phyloP scores from a whole-genome alignment of 2,797 vertebrate genomes.

The Acridotheres tristis region DNA sequence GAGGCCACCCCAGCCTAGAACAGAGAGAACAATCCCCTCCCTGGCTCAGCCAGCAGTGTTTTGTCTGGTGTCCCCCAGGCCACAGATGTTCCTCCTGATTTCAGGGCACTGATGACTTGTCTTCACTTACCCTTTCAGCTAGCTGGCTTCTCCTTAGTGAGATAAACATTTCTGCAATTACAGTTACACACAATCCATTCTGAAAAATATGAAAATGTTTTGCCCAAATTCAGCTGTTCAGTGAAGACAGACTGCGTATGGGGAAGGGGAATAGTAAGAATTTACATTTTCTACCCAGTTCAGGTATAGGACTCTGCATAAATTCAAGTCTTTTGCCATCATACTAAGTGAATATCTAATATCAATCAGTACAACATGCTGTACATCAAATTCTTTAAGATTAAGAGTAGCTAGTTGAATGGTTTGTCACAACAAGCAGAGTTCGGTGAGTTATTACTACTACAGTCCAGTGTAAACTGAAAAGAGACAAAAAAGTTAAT shows the following conservation, averaged over 20 bases:
- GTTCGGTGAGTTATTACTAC: not conserved
- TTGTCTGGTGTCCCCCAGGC: too few relatives aligned
- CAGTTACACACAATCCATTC: accelerated
- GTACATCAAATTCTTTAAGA: not conserved
- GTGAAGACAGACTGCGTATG: not conserved
- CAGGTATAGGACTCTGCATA: not conserved
- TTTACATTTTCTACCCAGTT: not conserved
- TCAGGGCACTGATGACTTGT: not conserved
- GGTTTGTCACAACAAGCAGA: not conserved
- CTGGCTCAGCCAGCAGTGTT: not conserved
- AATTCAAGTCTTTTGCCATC: not conserved
- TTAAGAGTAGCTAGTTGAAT: not conserved
- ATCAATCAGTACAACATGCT: not conserved
- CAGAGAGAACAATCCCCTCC: not conserved
- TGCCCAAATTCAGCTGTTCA: not conserved
- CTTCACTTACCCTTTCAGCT: not conserved
- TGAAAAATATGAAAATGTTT: not conserved
- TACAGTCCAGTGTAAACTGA: not conserved
- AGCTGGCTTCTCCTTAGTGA: not conserved
- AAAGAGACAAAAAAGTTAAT: not conserved
- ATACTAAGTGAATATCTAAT: not conserved
- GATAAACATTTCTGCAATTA: not conserved
- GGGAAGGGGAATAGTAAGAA: not conserved
- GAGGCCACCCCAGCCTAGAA: not conserved
- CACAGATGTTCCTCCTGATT: not conserved